phyloP scores from a whole-genome alignment of 2,888 invertebrate species.

The Unio delphinus region DNA sequence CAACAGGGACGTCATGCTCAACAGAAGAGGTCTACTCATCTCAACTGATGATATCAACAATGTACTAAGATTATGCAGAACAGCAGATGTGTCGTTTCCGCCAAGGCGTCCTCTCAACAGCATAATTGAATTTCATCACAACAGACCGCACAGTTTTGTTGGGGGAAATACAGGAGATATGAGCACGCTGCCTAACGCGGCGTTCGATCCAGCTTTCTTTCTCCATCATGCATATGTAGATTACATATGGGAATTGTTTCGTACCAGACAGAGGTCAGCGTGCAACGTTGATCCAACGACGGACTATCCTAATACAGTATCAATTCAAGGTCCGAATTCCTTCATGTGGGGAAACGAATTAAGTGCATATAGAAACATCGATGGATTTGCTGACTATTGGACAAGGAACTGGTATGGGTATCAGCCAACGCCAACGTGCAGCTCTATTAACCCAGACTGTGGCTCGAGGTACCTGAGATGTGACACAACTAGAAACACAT shows the following conservation, averaged over 20 bases:
- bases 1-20: too few species aligned
- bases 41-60: constrained; percentile 2
- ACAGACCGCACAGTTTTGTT: constrained; percentile 38
- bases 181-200: constrained; percentile 15
- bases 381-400: constrained; percentile 17
- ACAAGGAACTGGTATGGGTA: constrained; percentile 23
- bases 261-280: constrained; percentile 10
- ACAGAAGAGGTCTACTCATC: too few species aligned
- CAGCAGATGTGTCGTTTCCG: neutral
- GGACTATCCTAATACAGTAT: constrained; percentile 8
- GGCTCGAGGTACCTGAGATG: constrained; percentile 31
- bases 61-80: too few species aligned
- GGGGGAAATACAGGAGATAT: constrained; percentile 41
- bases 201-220: constrained; percentile 48
- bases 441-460: constrained; percentile 25
- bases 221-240: constrained; percentile 47
- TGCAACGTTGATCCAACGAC: constrained; percentile 14
- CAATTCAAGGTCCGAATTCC: neutral
- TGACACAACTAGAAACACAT: constrained; percentile 16
- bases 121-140: constrained; percentile 40
- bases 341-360: constrained; percentile 10
- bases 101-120: constrained; percentile 17
- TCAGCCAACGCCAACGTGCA: constrained; percentile 11
- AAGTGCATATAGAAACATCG: constrained; percentile 4
- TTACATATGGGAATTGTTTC: constrained; percentile 45